Conservation (phyloP, 2,797 vertebrate species). For the Halcyon smyrnensis region DNA sequence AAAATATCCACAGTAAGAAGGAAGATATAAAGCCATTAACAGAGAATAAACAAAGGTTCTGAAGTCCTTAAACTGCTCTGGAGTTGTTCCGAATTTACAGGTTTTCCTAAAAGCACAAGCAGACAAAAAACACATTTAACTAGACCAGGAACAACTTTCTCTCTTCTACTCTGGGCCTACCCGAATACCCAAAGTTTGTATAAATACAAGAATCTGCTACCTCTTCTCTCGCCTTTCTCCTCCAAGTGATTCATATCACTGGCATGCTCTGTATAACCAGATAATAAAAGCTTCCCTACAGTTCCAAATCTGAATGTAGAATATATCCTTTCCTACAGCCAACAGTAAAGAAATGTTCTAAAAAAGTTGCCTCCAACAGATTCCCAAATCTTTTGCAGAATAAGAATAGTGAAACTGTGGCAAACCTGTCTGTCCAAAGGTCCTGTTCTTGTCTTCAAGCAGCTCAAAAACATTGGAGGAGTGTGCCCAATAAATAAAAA, state of each 20-base stretch:
- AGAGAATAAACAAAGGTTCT: background rate
- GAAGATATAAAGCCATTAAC: background rate
- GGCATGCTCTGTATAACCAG: background rate
- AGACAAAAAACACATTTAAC: background rate
- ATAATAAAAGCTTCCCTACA: background rate
- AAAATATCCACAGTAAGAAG: background rate
- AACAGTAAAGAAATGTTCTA: background rate
- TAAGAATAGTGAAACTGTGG: background rate
- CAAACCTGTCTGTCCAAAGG: background rate
- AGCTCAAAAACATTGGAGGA: background rate
- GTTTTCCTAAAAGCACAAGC: background rate
- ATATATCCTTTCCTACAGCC: background rate
- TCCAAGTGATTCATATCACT: background rate
- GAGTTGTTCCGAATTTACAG: background rate
- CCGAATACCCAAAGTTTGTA: background rate
- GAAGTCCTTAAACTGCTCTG: background rate
- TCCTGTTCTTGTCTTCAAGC: background rate
- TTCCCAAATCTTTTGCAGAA: background rate
- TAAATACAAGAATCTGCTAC: background rate
- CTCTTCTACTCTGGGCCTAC: background rate
- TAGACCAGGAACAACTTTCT: background rate
- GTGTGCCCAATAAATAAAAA: background rate
- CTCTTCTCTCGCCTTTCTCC: background rate
- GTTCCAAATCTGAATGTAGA: background rate
- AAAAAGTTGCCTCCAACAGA: background rate